Evolutionary conservation across 2,113 vertebrate genomes (phyloP).

Genomic region (Alaudala cheleensis): DNA sequence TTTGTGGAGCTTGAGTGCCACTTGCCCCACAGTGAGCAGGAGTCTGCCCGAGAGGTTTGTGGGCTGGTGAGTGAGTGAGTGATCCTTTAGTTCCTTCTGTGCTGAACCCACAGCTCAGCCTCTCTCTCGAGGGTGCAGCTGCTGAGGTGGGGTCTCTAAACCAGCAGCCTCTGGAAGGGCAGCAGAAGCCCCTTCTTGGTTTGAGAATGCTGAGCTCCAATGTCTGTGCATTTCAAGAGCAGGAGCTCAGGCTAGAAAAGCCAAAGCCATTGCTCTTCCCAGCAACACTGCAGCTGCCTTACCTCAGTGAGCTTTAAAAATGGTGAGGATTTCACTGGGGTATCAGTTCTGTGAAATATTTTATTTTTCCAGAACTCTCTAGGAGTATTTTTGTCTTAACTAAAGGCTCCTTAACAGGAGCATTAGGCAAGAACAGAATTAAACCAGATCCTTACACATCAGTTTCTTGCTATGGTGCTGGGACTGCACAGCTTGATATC

Average conservation of each 20-base stretch:
- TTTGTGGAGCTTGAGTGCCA: not conserved
- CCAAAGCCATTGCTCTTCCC: not conserved
- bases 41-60: not conserved
- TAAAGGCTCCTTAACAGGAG: not conserved
- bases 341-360: not conserved
- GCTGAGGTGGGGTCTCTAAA: not conserved
- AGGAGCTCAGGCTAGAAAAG: not conserved
- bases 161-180: not conserved
- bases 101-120: not conserved
- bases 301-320: not conserved
- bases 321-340: not conserved
- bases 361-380: not conserved
- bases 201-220: not conserved
- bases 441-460: rapidly evolving
- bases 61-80: too few species aligned
- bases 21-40: not conserved
- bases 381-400: not conserved
- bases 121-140: not conserved
- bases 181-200: not conserved
- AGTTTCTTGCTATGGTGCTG: not conserved
- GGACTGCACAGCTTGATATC: not conserved
- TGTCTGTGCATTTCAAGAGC: not conserved
- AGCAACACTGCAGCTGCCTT: not conserved
- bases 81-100: not conserved
- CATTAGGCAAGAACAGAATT: not conserved